These are phyloP conservation scores for Pediacus dermestoides DNA, from an alignment of 2,888 invertebrate genomes.

Conservation along the genomic window DNA sequence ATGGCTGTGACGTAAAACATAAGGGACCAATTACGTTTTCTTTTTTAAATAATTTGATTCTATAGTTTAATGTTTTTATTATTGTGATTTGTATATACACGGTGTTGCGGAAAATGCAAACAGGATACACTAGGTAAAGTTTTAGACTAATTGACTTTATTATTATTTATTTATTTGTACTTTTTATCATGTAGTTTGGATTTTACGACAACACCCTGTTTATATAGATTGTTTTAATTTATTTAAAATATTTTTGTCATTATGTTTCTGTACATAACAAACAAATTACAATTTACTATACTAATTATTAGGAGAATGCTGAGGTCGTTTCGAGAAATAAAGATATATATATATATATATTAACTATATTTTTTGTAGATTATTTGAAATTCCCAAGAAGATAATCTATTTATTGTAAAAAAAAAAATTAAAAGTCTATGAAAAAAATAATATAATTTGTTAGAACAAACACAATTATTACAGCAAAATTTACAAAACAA, in stretches of 20 bases:
- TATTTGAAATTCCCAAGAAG: no score
- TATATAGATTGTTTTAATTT: constrained; percentile 15
- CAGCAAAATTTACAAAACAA: no score
- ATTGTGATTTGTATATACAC: no score
- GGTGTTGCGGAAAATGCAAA: no score
- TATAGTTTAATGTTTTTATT: constrained; percentile 6
- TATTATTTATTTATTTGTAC: constrained; percentile 13
- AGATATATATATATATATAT: no score
- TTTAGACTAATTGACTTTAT: constrained; percentile 18
- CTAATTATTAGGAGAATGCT: constrained; percentile 5
- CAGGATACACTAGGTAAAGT: no score
- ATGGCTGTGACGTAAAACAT: constrained; percentile 49
- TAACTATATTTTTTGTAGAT: no score
- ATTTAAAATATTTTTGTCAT: constrained; percentile 10
- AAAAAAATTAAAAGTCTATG: no score
- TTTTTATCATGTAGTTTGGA: constrained; percentile 13
- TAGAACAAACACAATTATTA: no score
- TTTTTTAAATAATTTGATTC: constrained; percentile 10
- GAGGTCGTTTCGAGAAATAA: no score
- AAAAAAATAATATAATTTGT: no score
- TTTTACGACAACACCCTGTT: constrained; percentile 11
- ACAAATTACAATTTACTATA: constrained; percentile 9
- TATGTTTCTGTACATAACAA: constrained; percentile 12
- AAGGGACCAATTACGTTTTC: constrained; percentile 45
- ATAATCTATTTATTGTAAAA: no score